These are phyloP conservation scores for Patiria pectinifera DNA, from an alignment of 53 echinoderm and acorn worm genomes.

Conservation along the genomic window DNA sequence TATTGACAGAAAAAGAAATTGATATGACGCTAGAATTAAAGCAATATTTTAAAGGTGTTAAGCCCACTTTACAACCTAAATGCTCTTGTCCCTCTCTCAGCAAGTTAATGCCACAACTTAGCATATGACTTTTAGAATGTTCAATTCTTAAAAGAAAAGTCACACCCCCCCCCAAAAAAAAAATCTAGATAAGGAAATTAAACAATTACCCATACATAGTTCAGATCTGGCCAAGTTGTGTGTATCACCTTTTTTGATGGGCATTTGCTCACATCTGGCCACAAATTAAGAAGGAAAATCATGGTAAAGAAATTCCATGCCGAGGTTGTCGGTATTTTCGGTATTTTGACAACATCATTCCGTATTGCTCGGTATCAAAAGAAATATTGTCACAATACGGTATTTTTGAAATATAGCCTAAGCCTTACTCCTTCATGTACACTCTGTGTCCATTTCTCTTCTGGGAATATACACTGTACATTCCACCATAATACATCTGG, in stretches of 20 bases:
- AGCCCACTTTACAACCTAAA: not conserved
- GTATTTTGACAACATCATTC: too few relatives aligned
- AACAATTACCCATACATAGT: not conserved
- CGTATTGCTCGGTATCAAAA: too few relatives aligned
- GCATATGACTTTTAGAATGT: not conserved
- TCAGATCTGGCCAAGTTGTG: too few relatives aligned
- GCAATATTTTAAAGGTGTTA: conserved; percentile 20
- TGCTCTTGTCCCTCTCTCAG: not conserved
- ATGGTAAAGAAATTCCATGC: too few relatives aligned
- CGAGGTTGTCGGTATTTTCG: too few relatives aligned
- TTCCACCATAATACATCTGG: not conserved
- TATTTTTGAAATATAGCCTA: too few relatives aligned
- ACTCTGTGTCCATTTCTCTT: not conserved
- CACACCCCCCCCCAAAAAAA: not conserved
- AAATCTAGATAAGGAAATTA: too few relatives aligned
- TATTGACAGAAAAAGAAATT: conserved; percentile 1
- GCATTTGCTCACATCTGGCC: not conserved
- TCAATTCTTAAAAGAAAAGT: not conserved
- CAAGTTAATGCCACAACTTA: not conserved
- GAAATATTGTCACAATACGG: too few relatives aligned
- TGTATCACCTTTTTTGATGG: not conserved
- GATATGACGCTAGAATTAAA: not conserved
- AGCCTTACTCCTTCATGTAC: not conserved
- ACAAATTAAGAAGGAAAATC: not conserved
- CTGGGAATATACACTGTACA: not conserved